Percentiles rank a stretch among this genome's conserved stretches.
Conservation (phyloP, 2,797 vertebrate genomes). For the Gobio occitaniae region DNA sequence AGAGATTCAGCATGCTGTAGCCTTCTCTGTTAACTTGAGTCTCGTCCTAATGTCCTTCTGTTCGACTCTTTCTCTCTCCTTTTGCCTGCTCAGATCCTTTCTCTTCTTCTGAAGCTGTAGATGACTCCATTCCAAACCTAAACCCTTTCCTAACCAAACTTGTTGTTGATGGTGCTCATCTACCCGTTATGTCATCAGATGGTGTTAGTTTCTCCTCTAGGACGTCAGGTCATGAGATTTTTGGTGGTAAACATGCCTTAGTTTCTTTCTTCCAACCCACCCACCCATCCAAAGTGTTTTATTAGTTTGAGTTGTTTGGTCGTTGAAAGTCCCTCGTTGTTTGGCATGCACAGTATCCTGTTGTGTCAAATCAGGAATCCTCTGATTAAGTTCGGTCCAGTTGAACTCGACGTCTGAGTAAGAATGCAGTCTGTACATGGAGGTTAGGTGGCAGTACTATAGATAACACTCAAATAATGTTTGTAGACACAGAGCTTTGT, state of each 20-base stretch:
- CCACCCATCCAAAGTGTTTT: slow-evolving; percentile 57
- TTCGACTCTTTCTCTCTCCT: slow-evolving; percentile 74
- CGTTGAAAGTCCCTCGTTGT: neutral
- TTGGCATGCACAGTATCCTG: neutral
- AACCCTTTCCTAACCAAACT: slow-evolving; percentile 99
- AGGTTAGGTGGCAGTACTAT: slow-evolving; percentile 12
- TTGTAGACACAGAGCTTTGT: slow-evolving; percentile 22
- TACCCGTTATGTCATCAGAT: slow-evolving; percentile 96
- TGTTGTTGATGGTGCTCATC: slow-evolving; percentile 95
- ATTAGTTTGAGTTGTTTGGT: slow-evolving; percentile 27
- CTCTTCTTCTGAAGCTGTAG: slow-evolving; percentile 96
- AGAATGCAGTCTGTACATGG: slow-evolving; percentile 18
- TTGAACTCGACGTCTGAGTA: slow-evolving; percentile 9
- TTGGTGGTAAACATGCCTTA: slow-evolving; percentile 93
- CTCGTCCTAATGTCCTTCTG: slow-evolving; percentile 83
- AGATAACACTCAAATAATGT: neutral
- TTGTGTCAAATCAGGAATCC: slow-evolving; percentile 29
- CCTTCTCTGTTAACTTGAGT: slow-evolving; percentile 69
- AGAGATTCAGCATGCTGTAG: slow-evolving; percentile 73
- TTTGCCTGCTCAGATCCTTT: slow-evolving; percentile 96
- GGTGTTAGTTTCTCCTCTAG: slow-evolving; percentile 97
- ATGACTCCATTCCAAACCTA: slow-evolving; percentile 98
- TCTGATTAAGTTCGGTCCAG: slow-evolving; percentile 16
- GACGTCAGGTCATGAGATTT: slow-evolving; percentile 99
- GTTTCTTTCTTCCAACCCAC: slow-evolving; percentile 57